These are phyloP conservation scores for Drosophila mayaguana DNA, from an alignment of 2,888 invertebrate genomes.

Conservation along the genomic window DNA sequence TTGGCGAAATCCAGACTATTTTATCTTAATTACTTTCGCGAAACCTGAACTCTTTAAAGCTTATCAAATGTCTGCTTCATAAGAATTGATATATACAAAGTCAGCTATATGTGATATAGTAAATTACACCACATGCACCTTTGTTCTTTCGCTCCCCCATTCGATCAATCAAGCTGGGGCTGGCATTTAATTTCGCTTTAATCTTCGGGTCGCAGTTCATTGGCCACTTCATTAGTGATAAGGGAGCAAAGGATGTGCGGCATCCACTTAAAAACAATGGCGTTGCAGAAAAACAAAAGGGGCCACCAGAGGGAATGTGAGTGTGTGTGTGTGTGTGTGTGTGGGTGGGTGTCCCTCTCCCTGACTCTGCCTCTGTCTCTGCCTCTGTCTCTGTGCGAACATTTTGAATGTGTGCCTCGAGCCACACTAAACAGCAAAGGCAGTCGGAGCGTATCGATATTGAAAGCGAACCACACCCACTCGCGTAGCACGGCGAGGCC, in stretches of 20 bases:
- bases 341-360: background rate
- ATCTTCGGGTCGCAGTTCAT: slow-evolving; percentile 77
- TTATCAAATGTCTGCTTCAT: background rate
- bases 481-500: too few species aligned
- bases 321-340: slow-evolving; percentile 19
- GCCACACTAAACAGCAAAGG: slow-evolving; percentile 55
- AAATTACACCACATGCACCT: slow-evolving; percentile 53
- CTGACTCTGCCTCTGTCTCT: background rate
- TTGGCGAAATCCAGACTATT: slow-evolving; percentile 1
- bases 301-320: slow-evolving; percentile 21
- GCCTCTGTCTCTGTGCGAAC: slow-evolving; percentile 6
- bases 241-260: slow-evolving; percentile 65
- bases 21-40: slow-evolving; percentile 26
- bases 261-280: slow-evolving; percentile 77
- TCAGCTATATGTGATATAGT: background rate
- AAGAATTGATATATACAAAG: background rate
- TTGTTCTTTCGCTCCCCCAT: slow-evolving; percentile 24
- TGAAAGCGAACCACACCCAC: slow-evolving; percentile 33
- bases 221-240: slow-evolving; percentile 78
- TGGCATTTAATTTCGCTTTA: slow-evolving; percentile 77
- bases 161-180: slow-evolving; percentile 57
- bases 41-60: background rate
- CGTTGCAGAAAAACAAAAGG: slow-evolving; percentile 68
- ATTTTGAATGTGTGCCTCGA: slow-evolving; percentile 55
- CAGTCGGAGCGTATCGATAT: slow-evolving; percentile 52